phyloP scores from a whole-genome alignment of 1,140 invertebrate genomes.

The Eciton burchellii region DNA sequence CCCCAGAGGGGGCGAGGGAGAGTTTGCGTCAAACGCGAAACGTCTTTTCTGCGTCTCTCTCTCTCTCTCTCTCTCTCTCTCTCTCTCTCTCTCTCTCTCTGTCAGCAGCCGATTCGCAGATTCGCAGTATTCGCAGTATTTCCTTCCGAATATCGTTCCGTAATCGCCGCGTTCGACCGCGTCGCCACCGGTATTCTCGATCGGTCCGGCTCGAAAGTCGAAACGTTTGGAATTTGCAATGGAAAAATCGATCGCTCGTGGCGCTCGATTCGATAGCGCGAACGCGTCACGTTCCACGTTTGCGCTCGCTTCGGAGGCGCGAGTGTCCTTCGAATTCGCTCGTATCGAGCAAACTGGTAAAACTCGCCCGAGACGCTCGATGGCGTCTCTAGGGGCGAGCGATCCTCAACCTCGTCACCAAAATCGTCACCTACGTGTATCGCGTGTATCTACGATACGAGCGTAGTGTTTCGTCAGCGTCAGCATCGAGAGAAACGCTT shows the following conservation, averaged over 20 bases:
- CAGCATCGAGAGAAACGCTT: conserved; percentile 13
- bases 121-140: no score
- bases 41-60: no score
- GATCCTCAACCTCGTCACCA: conserved; percentile 44
- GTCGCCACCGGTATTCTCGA: no score
- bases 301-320: neutral
- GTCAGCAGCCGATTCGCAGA: no score
- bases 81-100: no score
- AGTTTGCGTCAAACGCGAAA: no score
- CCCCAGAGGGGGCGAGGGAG: no score
- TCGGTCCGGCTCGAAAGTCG: no score
- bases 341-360: neutral
- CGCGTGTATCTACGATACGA: no score
- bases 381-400: conserved; percentile 43
- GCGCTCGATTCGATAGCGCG: neutral
- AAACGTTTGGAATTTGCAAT: conserved; percentile 28
- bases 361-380: neutral
- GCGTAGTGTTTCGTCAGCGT: conserved; percentile 26
- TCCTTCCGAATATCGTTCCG: no score
- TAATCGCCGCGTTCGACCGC: no score
- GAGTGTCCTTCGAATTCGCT: neutral
- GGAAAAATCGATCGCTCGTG: conserved; percentile 36
- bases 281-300: conserved; percentile 7
- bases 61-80: no score
- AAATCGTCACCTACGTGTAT: conserved; percentile 67